Conservation (phyloP, 2,888 invertebrate genomes). For the Chesias legatella region DNA sequence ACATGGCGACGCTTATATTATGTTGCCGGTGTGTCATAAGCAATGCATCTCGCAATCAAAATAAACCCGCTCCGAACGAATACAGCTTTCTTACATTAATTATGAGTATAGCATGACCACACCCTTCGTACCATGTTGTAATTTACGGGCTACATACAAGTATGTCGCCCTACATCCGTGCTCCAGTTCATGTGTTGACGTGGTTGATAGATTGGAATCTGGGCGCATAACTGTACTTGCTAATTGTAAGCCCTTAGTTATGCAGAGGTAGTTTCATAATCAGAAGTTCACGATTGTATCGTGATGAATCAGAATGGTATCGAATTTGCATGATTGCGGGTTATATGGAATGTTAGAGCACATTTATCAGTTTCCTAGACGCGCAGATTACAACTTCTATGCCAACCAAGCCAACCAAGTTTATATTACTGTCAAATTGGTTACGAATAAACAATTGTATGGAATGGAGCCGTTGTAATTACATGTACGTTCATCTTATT, state of each 20-base stretch:
- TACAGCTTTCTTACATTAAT: slow-evolving; percentile 31
- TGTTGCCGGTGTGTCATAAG: slow-evolving; percentile 7
- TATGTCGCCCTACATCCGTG: slow-evolving; percentile 18
- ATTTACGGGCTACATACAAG: slow-evolving; percentile 11
- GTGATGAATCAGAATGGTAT: slow-evolving; percentile 11
- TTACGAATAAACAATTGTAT: too few relatives aligned
- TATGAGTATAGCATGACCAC: slow-evolving; percentile 25
- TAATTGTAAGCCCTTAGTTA: not conserved
- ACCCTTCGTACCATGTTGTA: slow-evolving; percentile 25
- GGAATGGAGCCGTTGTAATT: too few relatives aligned
- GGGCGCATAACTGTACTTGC: not conserved
- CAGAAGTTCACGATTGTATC: slow-evolving; percentile 15
- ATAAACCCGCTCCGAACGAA: slow-evolving; percentile 19
- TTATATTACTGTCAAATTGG: too few relatives aligned
- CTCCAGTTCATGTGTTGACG: slow-evolving; percentile 5
- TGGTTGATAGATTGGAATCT: slow-evolving; percentile 11
- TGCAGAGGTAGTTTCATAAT: slow-evolving; percentile 16
- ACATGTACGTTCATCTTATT: too few relatives aligned
- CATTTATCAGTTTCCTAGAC: too few relatives aligned
- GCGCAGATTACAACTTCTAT: too few relatives aligned
- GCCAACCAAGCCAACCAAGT: too few relatives aligned
- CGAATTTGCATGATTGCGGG: too few relatives aligned
- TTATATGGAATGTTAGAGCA: too few relatives aligned
- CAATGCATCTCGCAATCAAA: slow-evolving; percentile 25
- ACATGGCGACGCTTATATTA: slow-evolving; percentile 5